Evolutionary conservation across 2,888 invertebrate species (phyloP), one percentile per base, ranked within the genome.

Genomic region (Melipona bicolor): DNA sequence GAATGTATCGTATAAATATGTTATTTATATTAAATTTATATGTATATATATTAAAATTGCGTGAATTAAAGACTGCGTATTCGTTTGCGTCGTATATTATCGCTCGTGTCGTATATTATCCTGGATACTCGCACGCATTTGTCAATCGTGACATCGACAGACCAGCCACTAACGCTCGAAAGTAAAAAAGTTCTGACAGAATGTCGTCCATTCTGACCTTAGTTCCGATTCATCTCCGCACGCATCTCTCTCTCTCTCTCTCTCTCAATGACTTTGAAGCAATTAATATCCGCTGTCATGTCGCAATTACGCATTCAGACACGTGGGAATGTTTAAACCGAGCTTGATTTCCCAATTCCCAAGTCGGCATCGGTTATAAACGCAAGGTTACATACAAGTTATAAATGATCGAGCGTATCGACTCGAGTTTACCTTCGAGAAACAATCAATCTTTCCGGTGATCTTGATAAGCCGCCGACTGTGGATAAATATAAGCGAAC

Each of bases 241-340:
- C 43, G 43, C 11, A 1, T 36, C 36, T 36, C 36, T 43, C 43
- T 43, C 43, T 43, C 43, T 43, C 43, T 43, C 9, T 9, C 9
- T 36, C 36, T 72, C 27, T 72, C 56, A 17, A 54, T 79, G 73
- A 69, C 67, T 68, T 49, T n/a, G 36, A 4, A 43, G 77, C 80
- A 70, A 83, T 88, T 88, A 89, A 87, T 87, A 85, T 85, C 21
- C 74, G 64, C 82, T 76, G 87, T 85, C 89, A 82, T 83, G 85
- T 83, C 65, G 83, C 80, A 87, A 87, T 89, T 89, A 84, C 79
- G 69, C 68, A 83, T 83, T 87, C 83, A 85, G 72, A 61, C 74
- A 76, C 59, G 70, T 17, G 64, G 76, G 62, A 67, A 68, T 69
- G 78, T 75, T 85, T 61, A 76, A 80, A 72, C 76, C 77, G 65